phyloP scores from a whole-genome alignment of 1,140 invertebrate genomes.

The Caerostris extrusa region DNA sequence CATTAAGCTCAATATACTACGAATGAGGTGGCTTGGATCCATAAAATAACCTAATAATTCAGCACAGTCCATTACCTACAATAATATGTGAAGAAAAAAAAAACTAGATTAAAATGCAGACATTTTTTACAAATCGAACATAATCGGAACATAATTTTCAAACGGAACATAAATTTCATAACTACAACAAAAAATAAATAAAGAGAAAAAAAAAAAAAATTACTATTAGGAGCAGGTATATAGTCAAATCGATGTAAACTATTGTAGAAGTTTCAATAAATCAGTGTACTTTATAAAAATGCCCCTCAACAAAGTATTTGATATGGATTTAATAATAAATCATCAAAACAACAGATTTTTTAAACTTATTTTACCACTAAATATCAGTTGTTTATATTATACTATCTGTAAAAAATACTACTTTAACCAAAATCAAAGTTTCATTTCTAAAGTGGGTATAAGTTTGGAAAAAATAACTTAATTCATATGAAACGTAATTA shows the following conservation, averaged over 20 bases:
- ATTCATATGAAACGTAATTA: not conserved
- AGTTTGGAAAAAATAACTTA: too few species aligned
- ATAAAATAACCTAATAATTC: conserved; percentile 89
- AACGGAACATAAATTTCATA: not conserved
- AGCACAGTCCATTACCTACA: conserved; percentile 84
- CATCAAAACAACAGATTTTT: too few species aligned
- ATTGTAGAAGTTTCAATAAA: too few species aligned
- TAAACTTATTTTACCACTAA: too few species aligned
- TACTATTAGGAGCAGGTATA: not conserved
- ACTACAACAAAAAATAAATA: not conserved
- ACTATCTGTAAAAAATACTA: too few species aligned
- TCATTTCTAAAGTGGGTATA: too few species aligned
- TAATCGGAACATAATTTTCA: not conserved
- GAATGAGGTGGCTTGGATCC: conserved; percentile 83
- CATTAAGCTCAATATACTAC: conserved; percentile 40
- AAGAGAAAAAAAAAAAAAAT: not conserved
- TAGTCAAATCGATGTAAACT: too few species aligned
- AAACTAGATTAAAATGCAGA: not conserved
- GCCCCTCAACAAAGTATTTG: too few species aligned
- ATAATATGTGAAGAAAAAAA: not conserved
- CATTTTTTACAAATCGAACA: not conserved
- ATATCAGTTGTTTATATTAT: too few species aligned
- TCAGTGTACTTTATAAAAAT: too few species aligned
- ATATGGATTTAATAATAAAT: too few species aligned
- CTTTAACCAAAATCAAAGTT: too few species aligned